Percentiles rank a stretch among this genome's conserved stretches.
Conservation (phyloP, 2,888 invertebrate genomes). For the Labia minor region DNA sequence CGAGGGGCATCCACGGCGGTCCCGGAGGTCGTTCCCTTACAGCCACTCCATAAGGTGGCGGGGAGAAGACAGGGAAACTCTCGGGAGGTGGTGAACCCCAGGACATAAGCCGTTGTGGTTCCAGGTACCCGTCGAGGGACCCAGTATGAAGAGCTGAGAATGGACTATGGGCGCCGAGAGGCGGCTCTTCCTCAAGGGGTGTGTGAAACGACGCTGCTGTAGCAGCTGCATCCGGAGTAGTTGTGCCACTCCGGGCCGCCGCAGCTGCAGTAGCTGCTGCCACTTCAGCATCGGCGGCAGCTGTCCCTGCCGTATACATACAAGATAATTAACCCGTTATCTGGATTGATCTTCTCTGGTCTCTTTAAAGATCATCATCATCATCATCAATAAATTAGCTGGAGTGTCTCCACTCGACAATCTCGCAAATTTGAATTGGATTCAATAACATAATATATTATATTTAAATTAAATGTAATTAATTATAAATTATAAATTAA, state of each 20-base stretch:
- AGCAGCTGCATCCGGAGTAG: constrained; percentile 44
- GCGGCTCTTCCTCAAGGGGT: constrained; percentile 49
- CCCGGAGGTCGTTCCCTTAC: constrained; percentile 34
- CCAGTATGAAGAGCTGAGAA: constrained; percentile 76
- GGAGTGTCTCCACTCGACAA: too few relatives aligned
- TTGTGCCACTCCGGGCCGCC: constrained; percentile 23
- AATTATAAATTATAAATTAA: too few relatives aligned
- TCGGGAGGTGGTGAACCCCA: constrained; percentile 69
- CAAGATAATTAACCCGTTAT: too few relatives aligned
- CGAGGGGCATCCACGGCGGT: constrained; percentile 41
- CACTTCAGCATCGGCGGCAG: constrained; percentile 18
- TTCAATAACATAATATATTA: too few relatives aligned
- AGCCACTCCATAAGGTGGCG: constrained; percentile 54
- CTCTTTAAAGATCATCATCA: too few relatives aligned
- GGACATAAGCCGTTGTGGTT: constrained; percentile 64
- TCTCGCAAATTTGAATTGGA: too few relatives aligned
- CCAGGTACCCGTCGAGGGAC: constrained; percentile 74
- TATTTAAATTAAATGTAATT: too few relatives aligned
- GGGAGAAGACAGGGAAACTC: constrained; percentile 75
- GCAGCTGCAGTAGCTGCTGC: constrained; percentile 17
- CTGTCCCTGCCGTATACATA: neutral
- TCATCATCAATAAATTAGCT: too few relatives aligned
- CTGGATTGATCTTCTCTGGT: too few relatives aligned
- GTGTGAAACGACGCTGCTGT: constrained; percentile 67
- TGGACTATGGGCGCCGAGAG: constrained; percentile 54